Base-by-base conservation (phyloP, 2,888 invertebrate genomes). In the Philereme vetulata region DNA sequence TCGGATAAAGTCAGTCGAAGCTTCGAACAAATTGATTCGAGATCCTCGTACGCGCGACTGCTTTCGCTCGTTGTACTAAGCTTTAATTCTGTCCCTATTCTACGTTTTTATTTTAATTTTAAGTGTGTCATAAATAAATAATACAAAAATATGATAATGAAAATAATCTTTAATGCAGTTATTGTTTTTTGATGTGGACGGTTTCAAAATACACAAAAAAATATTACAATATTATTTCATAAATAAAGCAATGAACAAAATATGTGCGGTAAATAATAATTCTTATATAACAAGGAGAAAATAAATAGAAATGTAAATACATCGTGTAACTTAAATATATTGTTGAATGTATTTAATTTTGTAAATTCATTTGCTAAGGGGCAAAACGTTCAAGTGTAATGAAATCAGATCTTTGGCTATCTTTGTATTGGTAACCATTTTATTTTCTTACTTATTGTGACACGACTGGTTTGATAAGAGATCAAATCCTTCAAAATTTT, bases 331-430 rank as follows among this genome's bases (percentile, higher is more conserved):
- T 4, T 4, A 38, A 4, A 38, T 38, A 8, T 38, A 4, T 38
- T 38, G 4, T 3, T 38, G 4, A 10, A 42, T 10, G n/a, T 42
- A n/a, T n/a, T 10, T 5, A n/a, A 10, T 42, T n/a, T 10, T 42
- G 0, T 10, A 10, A n/a, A 5, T 42, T 5, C 4, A 10, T 9
- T 40, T 40, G 40, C 36, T 36, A 7, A 36, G 5, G 8, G 4
- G 4, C 5, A 42, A 42, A 42, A 10, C 42, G 10, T n/a, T 10
- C 42, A 42, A 10, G n/a, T 42, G n/a, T 42, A 10, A 21, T 4
- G 4, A 5, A 21, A 8, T 44, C 65, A 66, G 67, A 67, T 69
- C 69, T 69, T 69, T 69, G 69, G 69, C 57, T 66, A 63, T 40
- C 64, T 58, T 61, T 59, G n/a, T n/a, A 43, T 61, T 64, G 67